These are phyloP conservation scores for Barypeithes pellucidus DNA, from an alignment of 2,888 invertebrate genomes.

Conservation along the genomic window DNA sequence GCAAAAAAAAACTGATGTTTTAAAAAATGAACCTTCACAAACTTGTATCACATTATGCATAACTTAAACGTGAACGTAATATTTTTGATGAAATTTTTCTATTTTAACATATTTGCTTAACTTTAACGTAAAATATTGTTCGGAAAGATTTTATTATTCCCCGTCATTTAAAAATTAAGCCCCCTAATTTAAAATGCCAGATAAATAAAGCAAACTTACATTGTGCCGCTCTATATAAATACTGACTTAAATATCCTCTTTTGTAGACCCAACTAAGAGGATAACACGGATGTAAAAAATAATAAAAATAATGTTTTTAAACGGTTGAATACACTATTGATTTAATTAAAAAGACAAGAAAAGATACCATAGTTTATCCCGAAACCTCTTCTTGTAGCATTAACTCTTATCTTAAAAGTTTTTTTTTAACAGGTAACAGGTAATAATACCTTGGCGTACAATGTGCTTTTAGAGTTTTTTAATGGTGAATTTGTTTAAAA, in stretches of 20 bases:
- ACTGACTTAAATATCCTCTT: conserved; percentile 21
- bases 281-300: conserved; percentile 48
- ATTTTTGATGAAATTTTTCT: no score
- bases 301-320: conserved; percentile 56
- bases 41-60: no score
- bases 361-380: conserved; percentile 42
- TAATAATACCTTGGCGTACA: conserved; percentile 39
- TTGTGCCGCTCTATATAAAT: conserved; percentile 36
- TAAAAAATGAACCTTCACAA: no score
- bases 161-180: no score
- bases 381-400: conserved; percentile 41
- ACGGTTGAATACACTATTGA: conserved; percentile 60
- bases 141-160: no score
- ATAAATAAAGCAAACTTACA: no score
- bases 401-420: conserved; percentile 34
- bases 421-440: conserved; percentile 49
- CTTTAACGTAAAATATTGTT: no score
- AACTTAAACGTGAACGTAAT: no score
- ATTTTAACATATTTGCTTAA: no score
- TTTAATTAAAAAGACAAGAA: conserved; percentile 60
- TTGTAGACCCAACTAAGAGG: conserved; percentile 34
- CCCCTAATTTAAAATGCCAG: no score
- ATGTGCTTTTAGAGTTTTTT: conserved; percentile 2
- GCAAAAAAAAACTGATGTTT: no score
- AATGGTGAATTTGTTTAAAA: not conserved